Base-by-base conservation (phyloP, 2,888 invertebrate genomes). In the Muscina levida region DNA sequence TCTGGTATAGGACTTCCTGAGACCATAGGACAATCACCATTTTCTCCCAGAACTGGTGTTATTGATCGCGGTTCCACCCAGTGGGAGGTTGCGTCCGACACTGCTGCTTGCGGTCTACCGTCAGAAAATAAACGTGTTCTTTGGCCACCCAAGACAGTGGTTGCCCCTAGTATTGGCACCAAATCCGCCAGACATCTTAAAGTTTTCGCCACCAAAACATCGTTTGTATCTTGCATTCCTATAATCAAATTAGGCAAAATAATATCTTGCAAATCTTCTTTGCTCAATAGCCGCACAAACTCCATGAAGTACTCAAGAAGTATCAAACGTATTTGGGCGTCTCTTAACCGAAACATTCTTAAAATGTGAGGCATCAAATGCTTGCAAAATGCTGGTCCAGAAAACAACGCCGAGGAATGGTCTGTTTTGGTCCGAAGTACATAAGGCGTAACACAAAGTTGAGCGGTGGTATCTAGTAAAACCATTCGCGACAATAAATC, bases 201-300 rank as follows among this genome's bases (percentile, higher is more conserved):
- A 11, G 97, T 97, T 77, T 94, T 93, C 26, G 95, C 93, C 0
- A 97, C 97, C 79, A 98, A 91, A 72, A 92, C 92, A 88, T 97
- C 96, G 89, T 96, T 95, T 1, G 93, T 94, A 87, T 98, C 97
- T 89, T 96, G 95, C 84, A 98, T 95, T 2, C 97, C 97, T 42
- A 97, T 92, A 46, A 97, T 91, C 68, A 97, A 91, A 94, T 97
- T 96, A n/a, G 97, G 97, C 85, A 98, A 91, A 84, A 97, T 94
- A 59, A 94, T 93, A 24, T 92, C 92, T 65, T 94, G 93, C n/a
- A 97, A 90, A 88, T 95, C 95, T 57, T 95, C 94, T 83, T 93
- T 93, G 77, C 94, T 93, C 87, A 98, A 95, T 19, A 94, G 93
- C 83, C 93, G 92, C 57, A 95, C 93, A 89, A 94, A 97, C 82